Base-by-base conservation (phyloP, 2,113 vertebrate genomes). In the Bubo blakistoni region DNA sequence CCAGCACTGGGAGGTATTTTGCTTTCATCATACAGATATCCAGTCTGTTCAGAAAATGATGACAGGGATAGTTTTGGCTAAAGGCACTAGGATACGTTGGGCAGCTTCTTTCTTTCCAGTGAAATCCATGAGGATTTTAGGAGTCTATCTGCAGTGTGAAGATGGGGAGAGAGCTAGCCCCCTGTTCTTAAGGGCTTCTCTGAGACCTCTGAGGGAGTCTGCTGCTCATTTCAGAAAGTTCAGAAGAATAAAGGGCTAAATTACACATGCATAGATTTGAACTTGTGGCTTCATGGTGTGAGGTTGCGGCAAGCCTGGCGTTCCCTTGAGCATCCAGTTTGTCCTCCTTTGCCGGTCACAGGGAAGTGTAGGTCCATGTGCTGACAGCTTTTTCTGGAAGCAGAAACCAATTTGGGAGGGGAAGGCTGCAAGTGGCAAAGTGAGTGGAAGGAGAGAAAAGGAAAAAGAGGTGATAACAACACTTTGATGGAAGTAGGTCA, bases 401-500 rank as follows among this genome's bases (percentile, higher is more conserved):
- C 34, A 62, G 42, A 40, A 77, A 13, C 16, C 32, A 24, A 4
- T 72, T 90, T 27, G 74, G 70, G 69, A 44, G 63, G 44, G 34
- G 51, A 62, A 32, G 30, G 55, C 67, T 61, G 36, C 44, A 46
- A 46, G 18, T 1, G 0, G 4, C 19, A 42, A 61, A 73, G 71
- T 21, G 22, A 55, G 20, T 30, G 52, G 46, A 52, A 90, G 58
- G 61, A 65, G 69, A 62, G 44, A 13, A 30, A 55, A 52, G 36
- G 47, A 26, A 32, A 32, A 66, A 40, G 61, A 73, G 47, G 51
- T 32, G 59, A 5, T 70, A 42, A 25, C 3, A n/a, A 21, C 25
- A 11, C 63, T 67, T 21, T 26, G 47, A 55, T 88, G 71, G 90
- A 91, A 85, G 44, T 87, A 88, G 94, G 80, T 81, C 82, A 58